Conservation (phyloP, 2,113 vertebrate genomes). For the Acanthisitta chloris region DNA sequence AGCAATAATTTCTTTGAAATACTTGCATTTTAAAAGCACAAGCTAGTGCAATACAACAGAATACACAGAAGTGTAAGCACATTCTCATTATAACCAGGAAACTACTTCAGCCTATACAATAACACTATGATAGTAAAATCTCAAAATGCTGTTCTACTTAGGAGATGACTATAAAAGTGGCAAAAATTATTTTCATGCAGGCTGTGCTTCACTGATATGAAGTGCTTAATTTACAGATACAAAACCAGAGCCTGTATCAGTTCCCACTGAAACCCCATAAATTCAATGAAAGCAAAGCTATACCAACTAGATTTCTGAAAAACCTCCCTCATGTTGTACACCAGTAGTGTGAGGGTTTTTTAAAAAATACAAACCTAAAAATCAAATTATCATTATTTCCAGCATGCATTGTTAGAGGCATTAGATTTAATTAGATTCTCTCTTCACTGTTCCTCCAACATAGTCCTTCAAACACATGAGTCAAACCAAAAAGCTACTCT, state of each 20-base stretch:
- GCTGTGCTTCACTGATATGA: background rate
- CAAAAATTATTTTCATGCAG: background rate
- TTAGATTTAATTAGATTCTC: background rate
- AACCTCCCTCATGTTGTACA: background rate
- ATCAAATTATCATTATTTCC: background rate
- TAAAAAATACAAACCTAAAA: background rate
- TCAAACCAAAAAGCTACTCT: background rate
- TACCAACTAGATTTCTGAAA: background rate
- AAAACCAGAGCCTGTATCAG: fast-evolving
- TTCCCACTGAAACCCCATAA: background rate
- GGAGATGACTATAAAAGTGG: background rate
- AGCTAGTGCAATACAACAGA: background rate
- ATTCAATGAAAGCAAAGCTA: background rate
- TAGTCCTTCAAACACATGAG: fast-evolving
- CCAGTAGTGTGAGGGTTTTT: background rate
- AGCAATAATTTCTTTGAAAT: background rate
- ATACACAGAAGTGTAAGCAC: background rate
- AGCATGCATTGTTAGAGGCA: background rate
- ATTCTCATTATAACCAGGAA: background rate
- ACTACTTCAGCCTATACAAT: background rate
- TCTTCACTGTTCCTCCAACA: background rate
- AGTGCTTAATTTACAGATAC: background rate
- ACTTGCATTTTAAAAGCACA: background rate
- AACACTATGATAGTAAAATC: background rate
- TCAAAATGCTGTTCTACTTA: background rate